These are phyloP conservation scores for Sarcophaga variegata DNA, from an alignment of 2,888 invertebrate genomes.

Conservation along the genomic window DNA sequence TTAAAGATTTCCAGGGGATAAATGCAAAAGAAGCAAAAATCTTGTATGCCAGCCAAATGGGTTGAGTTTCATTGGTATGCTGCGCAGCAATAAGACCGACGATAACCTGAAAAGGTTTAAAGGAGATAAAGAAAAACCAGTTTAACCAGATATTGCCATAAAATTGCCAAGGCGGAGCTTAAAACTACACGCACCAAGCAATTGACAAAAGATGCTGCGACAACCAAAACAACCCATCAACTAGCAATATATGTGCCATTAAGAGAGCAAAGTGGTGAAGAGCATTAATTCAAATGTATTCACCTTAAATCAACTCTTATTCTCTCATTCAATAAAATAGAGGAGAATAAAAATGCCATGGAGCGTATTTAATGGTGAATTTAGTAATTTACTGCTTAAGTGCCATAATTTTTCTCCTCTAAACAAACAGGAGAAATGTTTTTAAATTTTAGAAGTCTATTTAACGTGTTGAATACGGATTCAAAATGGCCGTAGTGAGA, in stretches of 20 bases:
- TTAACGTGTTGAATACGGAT: neutral
- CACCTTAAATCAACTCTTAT: neutral
- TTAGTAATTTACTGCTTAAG: neutral
- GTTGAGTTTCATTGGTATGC: neutral
- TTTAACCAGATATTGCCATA: constrained; percentile 49
- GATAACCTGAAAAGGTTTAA: neutral
- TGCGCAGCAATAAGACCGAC: neutral
- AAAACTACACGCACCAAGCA: neutral
- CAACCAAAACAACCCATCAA: neutral
- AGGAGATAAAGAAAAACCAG: constrained; percentile 38
- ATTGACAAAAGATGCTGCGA: constrained; percentile 35
- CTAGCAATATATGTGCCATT: neutral
- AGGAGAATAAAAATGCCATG: neutral
- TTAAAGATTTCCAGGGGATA: neutral
- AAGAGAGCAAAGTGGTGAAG: constrained; percentile 6
- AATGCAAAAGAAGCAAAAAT: constrained; percentile 15
- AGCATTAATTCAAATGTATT: neutral
- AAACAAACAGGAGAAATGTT: no score
- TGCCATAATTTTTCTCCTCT: constrained; percentile 47
- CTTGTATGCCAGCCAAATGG: constrained; percentile 31
- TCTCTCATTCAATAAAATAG: no score
- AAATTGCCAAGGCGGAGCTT: constrained; percentile 43
- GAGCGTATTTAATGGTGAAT: neutral
- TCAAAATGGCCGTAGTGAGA: constrained; percentile 66
- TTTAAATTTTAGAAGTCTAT: no score